A percentile compares a stretch with the other conserved stretches of the same genome.
Conservation (phyloP, 2,113 vertebrate genomes). For the Columbina picui region DNA sequence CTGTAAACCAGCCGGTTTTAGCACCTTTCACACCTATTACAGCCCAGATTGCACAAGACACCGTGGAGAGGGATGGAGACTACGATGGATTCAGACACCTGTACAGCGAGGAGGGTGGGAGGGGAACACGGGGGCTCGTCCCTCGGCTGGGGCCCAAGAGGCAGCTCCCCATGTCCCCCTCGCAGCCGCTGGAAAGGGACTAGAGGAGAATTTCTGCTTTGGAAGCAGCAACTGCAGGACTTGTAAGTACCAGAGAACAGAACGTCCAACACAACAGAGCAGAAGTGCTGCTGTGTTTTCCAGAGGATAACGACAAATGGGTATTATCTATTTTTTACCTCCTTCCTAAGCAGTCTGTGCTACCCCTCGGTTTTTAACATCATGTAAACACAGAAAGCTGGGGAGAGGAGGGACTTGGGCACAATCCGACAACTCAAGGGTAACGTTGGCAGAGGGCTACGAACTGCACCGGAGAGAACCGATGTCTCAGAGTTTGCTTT, state of each 20-base stretch:
- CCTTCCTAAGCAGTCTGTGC: not conserved
- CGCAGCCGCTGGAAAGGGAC: conserved; percentile 46
- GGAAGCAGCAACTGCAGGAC: not conserved
- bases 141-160: not conserved
- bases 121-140: not conserved
- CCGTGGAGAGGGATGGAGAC: conserved; percentile 61
- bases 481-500: not conserved
- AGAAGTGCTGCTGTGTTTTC: not conserved
- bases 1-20: not conserved
- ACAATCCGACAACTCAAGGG: not conserved
- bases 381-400: not conserved
- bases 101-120: conserved; percentile 45
- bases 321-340: not conserved
- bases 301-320: not conserved
- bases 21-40: not conserved
- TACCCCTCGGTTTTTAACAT: not conserved
- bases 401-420: not conserved
- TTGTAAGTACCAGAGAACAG: not conserved
- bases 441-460: not conserved
- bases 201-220: not conserved
- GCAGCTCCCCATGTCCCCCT: conserved; percentile 67
- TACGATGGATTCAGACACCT: conserved; percentile 75
- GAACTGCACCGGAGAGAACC: not conserved
- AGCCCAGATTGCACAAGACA: not conserved
- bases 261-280: not conserved